These are phyloP conservation scores for Sminthopsis crassicaudata DNA, from an alignment of 2,113 vertebrate genomes.

Conservation along the genomic window DNA sequence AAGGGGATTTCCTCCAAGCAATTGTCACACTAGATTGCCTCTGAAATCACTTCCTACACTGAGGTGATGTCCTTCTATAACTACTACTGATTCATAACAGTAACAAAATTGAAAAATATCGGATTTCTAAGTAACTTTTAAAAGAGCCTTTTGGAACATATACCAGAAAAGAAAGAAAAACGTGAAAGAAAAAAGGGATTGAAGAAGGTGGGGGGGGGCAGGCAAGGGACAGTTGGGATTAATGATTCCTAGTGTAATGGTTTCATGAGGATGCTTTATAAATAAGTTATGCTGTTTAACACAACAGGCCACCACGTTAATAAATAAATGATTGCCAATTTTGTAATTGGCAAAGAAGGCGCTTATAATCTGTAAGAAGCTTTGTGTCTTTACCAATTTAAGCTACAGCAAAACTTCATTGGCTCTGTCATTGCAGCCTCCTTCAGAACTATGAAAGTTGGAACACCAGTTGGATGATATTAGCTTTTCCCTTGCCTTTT, in stretches of 20 bases:
- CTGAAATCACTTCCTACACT: not conserved
- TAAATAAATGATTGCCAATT: conserved; percentile 78
- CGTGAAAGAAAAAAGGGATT: not conserved
- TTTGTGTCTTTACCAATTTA: conserved; percentile 65
- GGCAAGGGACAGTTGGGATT: conserved; percentile 44
- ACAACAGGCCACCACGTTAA: conserved; percentile 74
- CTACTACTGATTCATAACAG: not conserved
- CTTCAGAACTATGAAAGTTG: conserved; percentile 26
- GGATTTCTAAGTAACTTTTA: not conserved
- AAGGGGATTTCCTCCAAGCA: not conserved
- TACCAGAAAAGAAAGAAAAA: not conserved
- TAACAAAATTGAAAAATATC: not conserved
- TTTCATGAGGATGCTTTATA: conserved; percentile 69
- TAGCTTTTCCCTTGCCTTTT: not conserved
- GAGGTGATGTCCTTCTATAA: not conserved
- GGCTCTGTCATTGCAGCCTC: conserved; percentile 20
- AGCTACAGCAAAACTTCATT: conserved; percentile 65
- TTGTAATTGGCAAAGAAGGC: conserved; percentile 78
- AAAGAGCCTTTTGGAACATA: not conserved
- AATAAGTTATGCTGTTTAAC: conserved; percentile 74
- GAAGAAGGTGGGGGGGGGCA: not conserved
- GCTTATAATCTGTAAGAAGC: conserved; percentile 65
- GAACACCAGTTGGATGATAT: not conserved
- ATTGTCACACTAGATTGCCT: not conserved
- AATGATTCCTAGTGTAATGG: conserved; percentile 54